Evolutionary conservation across 1,140 invertebrate species (phyloP).

Genomic region (Drosophila fuyamai): DNA sequence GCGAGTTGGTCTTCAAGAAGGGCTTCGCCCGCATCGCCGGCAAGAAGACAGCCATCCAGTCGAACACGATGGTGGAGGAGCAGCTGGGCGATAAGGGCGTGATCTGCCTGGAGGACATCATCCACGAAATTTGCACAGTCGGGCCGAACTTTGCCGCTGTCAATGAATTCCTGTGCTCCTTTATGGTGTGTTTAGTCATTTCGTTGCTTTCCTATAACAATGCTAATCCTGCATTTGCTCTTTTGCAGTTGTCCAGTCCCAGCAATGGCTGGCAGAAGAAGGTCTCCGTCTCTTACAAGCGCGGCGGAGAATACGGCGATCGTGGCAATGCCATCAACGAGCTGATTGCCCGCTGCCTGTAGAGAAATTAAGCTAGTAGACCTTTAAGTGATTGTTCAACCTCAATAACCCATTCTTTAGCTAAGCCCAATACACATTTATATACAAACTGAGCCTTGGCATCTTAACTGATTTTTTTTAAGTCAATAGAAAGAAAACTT

Average conservation of each 20-base stretch:
- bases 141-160: slow-evolving; percentile 77
- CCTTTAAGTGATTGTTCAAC: slow-evolving; percentile 39
- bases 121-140: slow-evolving; percentile 83
- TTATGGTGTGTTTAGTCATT: slow-evolving; percentile 48
- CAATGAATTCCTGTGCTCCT: slow-evolving; percentile 66
- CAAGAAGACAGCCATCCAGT: slow-evolving; percentile 82
- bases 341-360: slow-evolving; percentile 73
- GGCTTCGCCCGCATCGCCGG: slow-evolving; percentile 74
- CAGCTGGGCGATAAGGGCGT: slow-evolving; percentile 76
- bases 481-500: neutral
- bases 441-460: neutral
- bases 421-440: slow-evolving; percentile 37
- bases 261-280: slow-evolving; percentile 82
- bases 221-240: neutral
- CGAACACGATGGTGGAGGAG: slow-evolving; percentile 79
- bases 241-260: slow-evolving; percentile 71
- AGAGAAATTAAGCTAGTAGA: slow-evolving; percentile 56
- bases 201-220: neutral
- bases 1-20: slow-evolving; percentile 82
- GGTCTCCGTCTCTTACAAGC: slow-evolving; percentile 72
- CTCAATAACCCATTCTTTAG: slow-evolving; percentile 39
- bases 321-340: slow-evolving; percentile 76
- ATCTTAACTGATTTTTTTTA: neutral
- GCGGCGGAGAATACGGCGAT: slow-evolving; percentile 83
- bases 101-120: slow-evolving; percentile 84